These are phyloP conservation scores for Orchesellides sinensis DNA, from an alignment of 2,888 invertebrate species.

Conservation along the genomic window DNA sequence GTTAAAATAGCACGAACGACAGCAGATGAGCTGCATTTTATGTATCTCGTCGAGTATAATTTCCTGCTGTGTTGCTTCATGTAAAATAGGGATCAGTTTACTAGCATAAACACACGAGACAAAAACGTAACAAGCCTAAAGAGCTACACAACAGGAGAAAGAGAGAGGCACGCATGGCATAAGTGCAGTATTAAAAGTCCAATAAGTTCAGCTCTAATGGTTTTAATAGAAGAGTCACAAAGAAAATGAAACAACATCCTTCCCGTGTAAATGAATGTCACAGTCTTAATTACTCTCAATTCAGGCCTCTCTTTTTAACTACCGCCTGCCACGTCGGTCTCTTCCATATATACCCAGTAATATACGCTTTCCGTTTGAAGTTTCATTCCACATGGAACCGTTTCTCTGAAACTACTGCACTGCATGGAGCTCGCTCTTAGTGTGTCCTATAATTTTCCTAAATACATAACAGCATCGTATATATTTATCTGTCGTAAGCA, in stretches of 20 bases:
- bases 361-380: too few relatives aligned
- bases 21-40: conserved; percentile 19
- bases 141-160: neutral
- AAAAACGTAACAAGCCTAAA: neutral
- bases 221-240: conserved; percentile 59
- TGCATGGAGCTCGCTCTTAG: too few relatives aligned
- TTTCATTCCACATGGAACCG: too few relatives aligned
- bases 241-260: conserved; percentile 67
- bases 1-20: neutral
- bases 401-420: too few relatives aligned
- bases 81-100: conserved; percentile 21
- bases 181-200: conserved; percentile 54
- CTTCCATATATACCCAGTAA: too few relatives aligned
- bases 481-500: too few relatives aligned
- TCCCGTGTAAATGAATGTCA: conserved; percentile 65
- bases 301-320: conserved; percentile 29
- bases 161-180: neutral
- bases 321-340: neutral
- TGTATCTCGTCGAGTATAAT: neutral
- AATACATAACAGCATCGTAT: too few relatives aligned
- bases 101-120: neutral
- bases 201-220: conserved; percentile 68
- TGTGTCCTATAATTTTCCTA: too few relatives aligned
- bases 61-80: conserved; percentile 23
- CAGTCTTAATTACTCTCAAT: conserved; percentile 67